These are phyloP conservation scores for Neolamprologus falcicula DNA, from an alignment of 2,113 vertebrate species.

Conservation along the genomic window DNA sequence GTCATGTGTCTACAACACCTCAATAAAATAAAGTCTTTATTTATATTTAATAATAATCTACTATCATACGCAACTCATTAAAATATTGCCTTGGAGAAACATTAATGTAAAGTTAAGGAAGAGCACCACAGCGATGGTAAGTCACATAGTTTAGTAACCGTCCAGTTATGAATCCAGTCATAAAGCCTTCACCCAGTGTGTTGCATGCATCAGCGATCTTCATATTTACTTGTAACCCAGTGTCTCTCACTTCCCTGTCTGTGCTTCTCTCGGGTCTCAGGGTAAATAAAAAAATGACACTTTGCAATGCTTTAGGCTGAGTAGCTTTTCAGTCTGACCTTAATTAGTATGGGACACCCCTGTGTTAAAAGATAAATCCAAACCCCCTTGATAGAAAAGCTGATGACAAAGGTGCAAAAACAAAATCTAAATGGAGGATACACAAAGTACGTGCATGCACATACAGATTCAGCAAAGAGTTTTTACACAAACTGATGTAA, in stretches of 20 bases:
- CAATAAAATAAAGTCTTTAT: not conserved
- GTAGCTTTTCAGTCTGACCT: conserved; percentile 36
- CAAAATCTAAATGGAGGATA: not conserved
- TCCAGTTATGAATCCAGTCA: not conserved
- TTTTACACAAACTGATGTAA: not conserved
- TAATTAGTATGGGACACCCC: conserved; percentile 57
- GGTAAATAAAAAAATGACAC: conserved; percentile 49
- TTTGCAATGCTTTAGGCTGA: conserved; percentile 41
- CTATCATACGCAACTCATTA: not conserved
- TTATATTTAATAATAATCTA: not conserved
- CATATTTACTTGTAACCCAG: conserved; percentile 17
- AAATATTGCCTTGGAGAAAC: conserved; percentile 20
- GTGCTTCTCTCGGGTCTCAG: conserved; percentile 1
- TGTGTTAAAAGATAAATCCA: conserved; percentile 42
- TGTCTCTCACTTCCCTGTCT: not conserved
- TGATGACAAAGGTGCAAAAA: conserved; percentile 26
- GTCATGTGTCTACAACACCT: not conserved
- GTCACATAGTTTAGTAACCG: not conserved
- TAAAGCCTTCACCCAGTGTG: not conserved
- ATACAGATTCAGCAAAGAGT: not conserved
- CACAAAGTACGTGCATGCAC: not conserved
- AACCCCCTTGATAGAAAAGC: conserved; percentile 17
- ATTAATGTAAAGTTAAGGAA: not conserved
- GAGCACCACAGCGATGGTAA: not conserved
- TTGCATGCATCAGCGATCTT: conserved; percentile 9